Evolutionary conservation across 1,140 invertebrate species (phyloP).

Genomic region (Drosophila nasuta): DNA sequence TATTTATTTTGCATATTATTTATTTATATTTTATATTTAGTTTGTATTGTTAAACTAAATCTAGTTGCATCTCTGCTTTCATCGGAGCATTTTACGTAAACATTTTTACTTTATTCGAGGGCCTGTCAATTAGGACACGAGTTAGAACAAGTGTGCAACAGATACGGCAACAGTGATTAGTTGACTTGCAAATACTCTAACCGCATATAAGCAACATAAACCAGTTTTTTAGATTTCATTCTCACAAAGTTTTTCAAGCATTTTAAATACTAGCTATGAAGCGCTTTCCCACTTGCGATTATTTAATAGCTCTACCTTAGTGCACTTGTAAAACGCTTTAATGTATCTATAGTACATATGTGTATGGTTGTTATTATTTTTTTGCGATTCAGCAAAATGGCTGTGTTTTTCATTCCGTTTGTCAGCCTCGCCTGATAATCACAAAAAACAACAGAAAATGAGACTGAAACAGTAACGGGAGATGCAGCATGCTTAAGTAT

Average conservation of each 20-base stretch:
- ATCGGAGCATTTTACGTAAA: too few species aligned
- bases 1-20: not conserved
- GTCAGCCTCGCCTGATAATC: conserved; percentile 40
- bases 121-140: conserved; percentile 30
- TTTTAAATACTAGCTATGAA: not conserved
- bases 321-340: not conserved
- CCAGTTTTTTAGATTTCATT: not conserved
- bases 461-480: conserved; percentile 22
- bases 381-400: conserved; percentile 40
- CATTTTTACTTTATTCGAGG: conserved; percentile 15
- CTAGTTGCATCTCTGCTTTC: too few species aligned
- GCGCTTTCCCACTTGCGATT: conserved; percentile 16
- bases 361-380: conserved; percentile 25
- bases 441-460: conserved; percentile 25
- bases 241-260: not conserved
- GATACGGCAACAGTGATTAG: not conserved
- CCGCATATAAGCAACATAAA: too few species aligned
- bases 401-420: conserved; percentile 20
- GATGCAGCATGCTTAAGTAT: not conserved
- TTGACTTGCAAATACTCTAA: not conserved
- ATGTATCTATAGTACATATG: too few species aligned
- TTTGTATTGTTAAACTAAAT: not conserved
- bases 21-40: not conserved
- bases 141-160: not conserved
- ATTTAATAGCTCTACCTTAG: conserved; percentile 11